Percentiles rank a stretch among this genome's conserved stretches.
phyloP scores from a whole-genome alignment of 2,113 vertebrate genomes.

The Chamaea fasciata region DNA sequence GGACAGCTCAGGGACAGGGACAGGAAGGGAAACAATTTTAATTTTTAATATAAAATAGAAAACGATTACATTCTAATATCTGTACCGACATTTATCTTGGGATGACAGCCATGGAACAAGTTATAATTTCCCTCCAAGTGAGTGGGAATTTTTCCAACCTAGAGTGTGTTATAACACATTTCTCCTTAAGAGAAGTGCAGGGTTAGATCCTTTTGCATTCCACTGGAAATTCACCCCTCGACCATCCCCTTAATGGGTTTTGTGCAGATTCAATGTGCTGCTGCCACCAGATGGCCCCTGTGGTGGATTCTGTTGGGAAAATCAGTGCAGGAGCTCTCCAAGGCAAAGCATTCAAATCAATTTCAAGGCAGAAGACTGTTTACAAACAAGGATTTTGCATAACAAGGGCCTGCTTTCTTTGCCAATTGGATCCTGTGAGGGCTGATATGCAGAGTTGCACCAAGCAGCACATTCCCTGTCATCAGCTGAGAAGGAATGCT shows the following conservation, averaged over 20 bases:
- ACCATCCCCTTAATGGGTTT: neutral
- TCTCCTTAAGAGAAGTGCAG: neutral
- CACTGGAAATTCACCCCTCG: neutral
- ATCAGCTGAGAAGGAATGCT: neutral
- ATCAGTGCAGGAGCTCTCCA: neutral
- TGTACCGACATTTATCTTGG: neutral
- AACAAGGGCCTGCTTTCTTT: neutral
- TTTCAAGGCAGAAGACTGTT: neutral
- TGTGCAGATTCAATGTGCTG: neutral
- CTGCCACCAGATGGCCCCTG: constrained; percentile 59
- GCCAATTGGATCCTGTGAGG: neutral
- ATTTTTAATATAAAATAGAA: neutral
- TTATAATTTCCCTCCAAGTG: neutral
- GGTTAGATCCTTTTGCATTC: neutral
- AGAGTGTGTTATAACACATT: rapidly evolving
- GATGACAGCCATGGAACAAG: neutral
- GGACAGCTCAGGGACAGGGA: neutral
- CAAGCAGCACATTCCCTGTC: neutral
- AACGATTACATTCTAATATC: neutral
- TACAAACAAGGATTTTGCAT: constrained; percentile 40
- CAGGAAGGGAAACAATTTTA: neutral
- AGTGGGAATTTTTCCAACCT: neutral
- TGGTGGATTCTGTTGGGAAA: neutral
- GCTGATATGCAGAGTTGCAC: neutral
- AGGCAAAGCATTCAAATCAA: neutral